These are phyloP conservation scores for Hyperoplus immaculatus DNA, from an alignment of 2,797 vertebrate species.

Conservation along the genomic window DNA sequence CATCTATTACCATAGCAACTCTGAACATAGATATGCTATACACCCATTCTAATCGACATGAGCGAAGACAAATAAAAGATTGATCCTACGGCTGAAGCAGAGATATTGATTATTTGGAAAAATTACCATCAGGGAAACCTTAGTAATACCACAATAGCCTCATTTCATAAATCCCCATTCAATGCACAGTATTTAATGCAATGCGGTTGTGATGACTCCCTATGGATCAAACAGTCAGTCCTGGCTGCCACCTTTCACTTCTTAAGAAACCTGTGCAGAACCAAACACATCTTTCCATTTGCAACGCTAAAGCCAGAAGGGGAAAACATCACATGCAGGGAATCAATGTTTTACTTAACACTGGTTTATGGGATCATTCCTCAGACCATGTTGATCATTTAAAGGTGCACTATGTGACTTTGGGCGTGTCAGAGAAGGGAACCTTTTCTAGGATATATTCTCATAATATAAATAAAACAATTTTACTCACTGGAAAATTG, in stretches of 20 bases:
- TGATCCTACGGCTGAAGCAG: background rate
- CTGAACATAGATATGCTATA: slow-evolving; percentile 34
- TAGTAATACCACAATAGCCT: slow-evolving; percentile 3
- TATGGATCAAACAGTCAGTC: slow-evolving; percentile 35
- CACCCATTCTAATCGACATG: slow-evolving; percentile 12
- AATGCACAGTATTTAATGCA: background rate
- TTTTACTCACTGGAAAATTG: no score
- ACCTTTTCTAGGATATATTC: no score
- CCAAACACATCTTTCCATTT: slow-evolving; percentile 43
- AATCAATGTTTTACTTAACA: slow-evolving; percentile 44
- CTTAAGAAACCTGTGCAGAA: slow-evolving; percentile 46
- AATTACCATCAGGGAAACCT: background rate
- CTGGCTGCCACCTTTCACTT: slow-evolving; percentile 32
- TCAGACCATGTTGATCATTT: slow-evolving; percentile 14
- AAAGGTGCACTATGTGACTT: background rate
- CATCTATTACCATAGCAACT: slow-evolving; percentile 56
- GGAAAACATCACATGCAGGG: slow-evolving; percentile 54
- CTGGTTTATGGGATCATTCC: slow-evolving; percentile 45
- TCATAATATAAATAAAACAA: no score
- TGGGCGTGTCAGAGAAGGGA: no score
- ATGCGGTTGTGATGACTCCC: slow-evolving; percentile 20
- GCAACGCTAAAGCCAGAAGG: slow-evolving; percentile 50
- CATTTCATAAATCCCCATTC: slow-evolving; percentile 7
- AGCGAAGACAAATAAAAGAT: slow-evolving; percentile 21
- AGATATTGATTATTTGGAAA: background rate